These are phyloP conservation scores for Gerris lacustris DNA, from an alignment of 2,888 invertebrate genomes.

Conservation along the genomic window DNA sequence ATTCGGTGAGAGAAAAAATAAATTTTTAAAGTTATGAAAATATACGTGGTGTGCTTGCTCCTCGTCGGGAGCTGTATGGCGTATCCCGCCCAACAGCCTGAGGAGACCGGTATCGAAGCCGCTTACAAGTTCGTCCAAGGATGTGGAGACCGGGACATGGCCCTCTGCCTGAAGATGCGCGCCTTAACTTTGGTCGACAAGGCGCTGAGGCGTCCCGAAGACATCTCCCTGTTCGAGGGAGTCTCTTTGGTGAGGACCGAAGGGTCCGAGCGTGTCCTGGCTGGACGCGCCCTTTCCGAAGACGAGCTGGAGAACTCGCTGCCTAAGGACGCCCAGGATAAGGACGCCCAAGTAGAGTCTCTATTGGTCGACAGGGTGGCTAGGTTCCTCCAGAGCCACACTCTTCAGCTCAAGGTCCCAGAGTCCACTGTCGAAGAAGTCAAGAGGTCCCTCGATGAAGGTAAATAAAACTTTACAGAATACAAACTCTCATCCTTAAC, in stretches of 20 bases:
- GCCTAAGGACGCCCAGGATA: conserved; percentile 49
- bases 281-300: conserved; percentile 34
- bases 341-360: conserved; percentile 60
- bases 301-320: conserved; percentile 41
- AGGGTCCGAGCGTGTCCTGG: conserved; percentile 31
- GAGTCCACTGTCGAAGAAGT: conserved; percentile 57
- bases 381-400: conserved; percentile 62
- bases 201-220: conserved; percentile 41
- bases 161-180: conserved; percentile 62
- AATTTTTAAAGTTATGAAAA: neutral
- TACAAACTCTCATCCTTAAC: too few relatives aligned
- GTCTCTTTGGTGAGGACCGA: conserved; percentile 42
- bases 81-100: conserved; percentile 21
- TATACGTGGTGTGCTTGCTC: neutral
- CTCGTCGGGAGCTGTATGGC: conserved; percentile 11
- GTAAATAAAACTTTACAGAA: conserved; percentile 40
- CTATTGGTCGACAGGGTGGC: conserved; percentile 62
- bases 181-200: conserved; percentile 55
- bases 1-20: too few relatives aligned
- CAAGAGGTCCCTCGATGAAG: conserved; percentile 70
- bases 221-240: conserved; percentile 39
- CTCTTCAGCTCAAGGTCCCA: conserved; percentile 68
- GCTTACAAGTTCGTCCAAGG: conserved; percentile 57
- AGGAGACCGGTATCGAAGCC: conserved; percentile 41
- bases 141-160: conserved; percentile 55